Evolutionary conservation across 2,113 vertebrate genomes (phyloP).

Genomic region (Poeciliopsis occidentalis): DNA sequence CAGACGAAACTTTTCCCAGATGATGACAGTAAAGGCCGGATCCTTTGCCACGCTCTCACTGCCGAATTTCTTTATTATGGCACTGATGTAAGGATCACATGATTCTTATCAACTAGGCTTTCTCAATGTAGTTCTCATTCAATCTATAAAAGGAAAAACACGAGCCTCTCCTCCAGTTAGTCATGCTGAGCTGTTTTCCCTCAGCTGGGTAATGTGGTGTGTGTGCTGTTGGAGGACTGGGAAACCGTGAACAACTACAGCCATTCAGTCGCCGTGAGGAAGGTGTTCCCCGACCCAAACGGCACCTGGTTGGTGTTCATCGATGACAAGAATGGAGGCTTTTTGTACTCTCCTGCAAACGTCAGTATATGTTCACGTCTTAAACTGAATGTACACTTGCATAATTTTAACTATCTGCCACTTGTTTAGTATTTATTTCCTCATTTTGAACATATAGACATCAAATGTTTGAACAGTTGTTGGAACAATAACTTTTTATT

Average conservation of each 20-base stretch:
- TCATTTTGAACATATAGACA: too few relatives aligned
- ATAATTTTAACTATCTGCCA: not conserved
- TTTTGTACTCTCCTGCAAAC: slow-evolving; percentile 90
- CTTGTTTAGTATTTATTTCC: not conserved
- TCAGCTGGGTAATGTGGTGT: slow-evolving; percentile 88
- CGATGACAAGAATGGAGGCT: slow-evolving; percentile 93
- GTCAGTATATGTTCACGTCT: slow-evolving; percentile 55
- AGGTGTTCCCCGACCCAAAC: slow-evolving; percentile 91
- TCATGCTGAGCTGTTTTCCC: not conserved
- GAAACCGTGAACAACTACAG: slow-evolving; percentile 89
- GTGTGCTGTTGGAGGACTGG: slow-evolving; percentile 95
- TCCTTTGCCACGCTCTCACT: slow-evolving; percentile 92
- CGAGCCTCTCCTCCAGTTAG: not conserved
- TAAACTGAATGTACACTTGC: not conserved
- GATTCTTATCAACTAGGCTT: not conserved
- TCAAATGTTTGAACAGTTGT: not conserved
- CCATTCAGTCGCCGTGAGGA: slow-evolving; percentile 89
- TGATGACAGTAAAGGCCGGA: slow-evolving; percentile 86
- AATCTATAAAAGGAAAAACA: not conserved
- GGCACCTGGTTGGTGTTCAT: slow-evolving; percentile 92
- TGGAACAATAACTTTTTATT: not conserved
- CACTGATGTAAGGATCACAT: slow-evolving; percentile 86
- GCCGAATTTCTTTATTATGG: slow-evolving; percentile 95
- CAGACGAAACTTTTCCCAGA: slow-evolving; percentile 94
- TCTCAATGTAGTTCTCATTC: not conserved